Base-by-base conservation (phyloP, 2,113 vertebrate genomes). In the Heteronetta atricapilla region DNA sequence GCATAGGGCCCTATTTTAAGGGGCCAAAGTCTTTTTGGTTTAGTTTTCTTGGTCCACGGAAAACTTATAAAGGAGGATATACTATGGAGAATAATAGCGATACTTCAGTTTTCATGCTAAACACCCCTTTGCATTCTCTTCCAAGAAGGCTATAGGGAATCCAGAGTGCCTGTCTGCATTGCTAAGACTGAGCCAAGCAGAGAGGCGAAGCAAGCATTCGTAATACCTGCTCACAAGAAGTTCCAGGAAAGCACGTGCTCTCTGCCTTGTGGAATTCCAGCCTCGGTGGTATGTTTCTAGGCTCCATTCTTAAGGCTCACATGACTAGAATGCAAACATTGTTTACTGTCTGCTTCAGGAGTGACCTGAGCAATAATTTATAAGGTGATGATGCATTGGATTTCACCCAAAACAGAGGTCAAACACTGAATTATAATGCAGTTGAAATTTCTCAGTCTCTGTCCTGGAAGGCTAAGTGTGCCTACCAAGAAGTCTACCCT, bases 261-360 rank as follows among this genome's bases (percentile, higher is more conserved):
- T 36, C 28, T n/a, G 33, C 36, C 50, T 42, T 16, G 9, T 16
- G 34, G 69, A 69, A 10, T 46, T 70, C 62, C 38, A 58, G 84
- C 28, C n/a, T n/a, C 28, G 46, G 23, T 14, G 6, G 23, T 68
- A 16, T 3, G 53, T 64, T 34, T 36, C 17, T 67, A 11, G 22
- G n/a, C 6, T 22, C 17, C 18, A 16, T 53, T 42, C 60, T 76
- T 11, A 28, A 53, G 60, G 52, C 21, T 82, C 22, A 3, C 36
- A 40, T 62, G 74, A 48, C 22, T 0, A 1, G 25, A 74, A 44
- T 67, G 62, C 52, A 83, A 80, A 17, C 5, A 0, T 21, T 63
- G 40, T 50, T 88, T 60, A 46, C 34, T 58, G 46, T 48, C 64
- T 86, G 28, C 42, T 86, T 79, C 31, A 44, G 75, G 42, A 60